Evolutionary conservation across 2,113 vertebrate species (phyloP).

Genomic region (Mola mola): DNA sequence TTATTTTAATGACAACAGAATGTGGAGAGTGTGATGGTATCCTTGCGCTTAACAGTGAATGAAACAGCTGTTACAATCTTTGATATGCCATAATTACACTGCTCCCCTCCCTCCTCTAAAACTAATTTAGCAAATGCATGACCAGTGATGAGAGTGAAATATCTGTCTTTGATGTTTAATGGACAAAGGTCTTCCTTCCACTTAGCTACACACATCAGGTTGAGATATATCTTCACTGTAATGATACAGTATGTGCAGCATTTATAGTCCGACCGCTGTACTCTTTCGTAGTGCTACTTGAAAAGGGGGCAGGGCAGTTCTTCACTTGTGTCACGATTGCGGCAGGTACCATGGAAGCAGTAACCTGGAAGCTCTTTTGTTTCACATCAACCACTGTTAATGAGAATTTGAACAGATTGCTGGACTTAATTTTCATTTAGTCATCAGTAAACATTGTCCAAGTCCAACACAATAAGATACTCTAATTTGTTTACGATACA

Average conservation of each 20-base stretch:
- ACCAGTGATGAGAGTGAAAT: slow-evolving; percentile 33
- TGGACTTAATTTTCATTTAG: too few relatives aligned
- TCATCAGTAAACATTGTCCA: too few relatives aligned
- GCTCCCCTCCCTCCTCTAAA: slow-evolving; percentile 30
- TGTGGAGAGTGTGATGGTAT: slow-evolving; percentile 48
- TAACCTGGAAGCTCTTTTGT: too few relatives aligned
- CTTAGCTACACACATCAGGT: slow-evolving; percentile 13
- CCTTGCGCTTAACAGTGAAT: slow-evolving; percentile 55
- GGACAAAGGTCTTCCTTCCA: slow-evolving; percentile 32
- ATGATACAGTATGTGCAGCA: slow-evolving; percentile 28
- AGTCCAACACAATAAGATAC: too few relatives aligned
- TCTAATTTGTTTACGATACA: too few relatives aligned
- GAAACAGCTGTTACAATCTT: slow-evolving; percentile 76
- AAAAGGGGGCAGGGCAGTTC: too few relatives aligned
- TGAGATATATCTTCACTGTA: slow-evolving; percentile 19
- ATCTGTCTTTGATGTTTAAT: slow-evolving; percentile 51
- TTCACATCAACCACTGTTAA: too few relatives aligned
- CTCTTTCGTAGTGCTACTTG: too few relatives aligned
- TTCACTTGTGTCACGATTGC: too few relatives aligned
- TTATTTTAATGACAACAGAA: slow-evolving; percentile 80
- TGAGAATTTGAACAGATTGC: too few relatives aligned
- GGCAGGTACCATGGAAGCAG: too few relatives aligned
- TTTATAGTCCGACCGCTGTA: slow-evolving; percentile 11
- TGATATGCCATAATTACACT: slow-evolving; percentile 71
- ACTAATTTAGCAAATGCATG: slow-evolving; percentile 73